These are phyloP conservation scores for Machaerirhynchus nigripectus DNA, from an alignment of 2,113 vertebrate species.

Conservation along the genomic window DNA sequence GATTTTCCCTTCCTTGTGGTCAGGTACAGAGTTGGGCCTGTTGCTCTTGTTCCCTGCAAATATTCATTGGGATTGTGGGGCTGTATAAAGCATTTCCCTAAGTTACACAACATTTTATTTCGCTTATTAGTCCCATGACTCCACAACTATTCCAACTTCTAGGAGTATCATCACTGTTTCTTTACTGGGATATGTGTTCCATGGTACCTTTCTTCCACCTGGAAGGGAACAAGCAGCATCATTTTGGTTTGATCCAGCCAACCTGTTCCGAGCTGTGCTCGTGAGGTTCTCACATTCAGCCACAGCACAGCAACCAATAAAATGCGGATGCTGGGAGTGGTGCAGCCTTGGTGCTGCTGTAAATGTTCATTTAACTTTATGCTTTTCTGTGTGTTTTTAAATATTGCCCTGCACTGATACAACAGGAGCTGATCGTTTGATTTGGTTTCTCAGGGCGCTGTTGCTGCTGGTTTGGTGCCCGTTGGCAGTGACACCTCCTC, in stretches of 20 bases:
- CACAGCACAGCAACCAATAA: not conserved
- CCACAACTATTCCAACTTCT: not conserved
- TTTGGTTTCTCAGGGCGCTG: not conserved
- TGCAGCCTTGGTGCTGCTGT: not conserved
- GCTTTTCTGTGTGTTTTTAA: not conserved
- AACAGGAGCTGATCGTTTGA: not conserved
- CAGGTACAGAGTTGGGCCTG: not conserved
- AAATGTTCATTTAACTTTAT: not conserved
- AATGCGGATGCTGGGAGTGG: not conserved
- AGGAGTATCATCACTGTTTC: not conserved
- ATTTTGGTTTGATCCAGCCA: not conserved
- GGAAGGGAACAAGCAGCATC: not conserved
- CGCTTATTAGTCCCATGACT: not conserved
- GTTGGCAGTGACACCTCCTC: not conserved
- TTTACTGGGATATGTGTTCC: not conserved
- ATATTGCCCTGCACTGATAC: not conserved
- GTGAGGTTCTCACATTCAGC: not conserved
- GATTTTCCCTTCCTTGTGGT: not conserved
- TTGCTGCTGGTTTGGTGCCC: not conserved
- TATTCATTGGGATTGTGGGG: not conserved
- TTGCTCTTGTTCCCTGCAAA: not conserved
- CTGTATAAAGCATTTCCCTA: not conserved
- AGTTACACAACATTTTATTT: not conserved
- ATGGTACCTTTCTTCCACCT: not conserved
- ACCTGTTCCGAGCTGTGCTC: not conserved